Base-by-base conservation (phyloP, 2,888 invertebrate genomes). In the Periphyllus acericola region DNA sequence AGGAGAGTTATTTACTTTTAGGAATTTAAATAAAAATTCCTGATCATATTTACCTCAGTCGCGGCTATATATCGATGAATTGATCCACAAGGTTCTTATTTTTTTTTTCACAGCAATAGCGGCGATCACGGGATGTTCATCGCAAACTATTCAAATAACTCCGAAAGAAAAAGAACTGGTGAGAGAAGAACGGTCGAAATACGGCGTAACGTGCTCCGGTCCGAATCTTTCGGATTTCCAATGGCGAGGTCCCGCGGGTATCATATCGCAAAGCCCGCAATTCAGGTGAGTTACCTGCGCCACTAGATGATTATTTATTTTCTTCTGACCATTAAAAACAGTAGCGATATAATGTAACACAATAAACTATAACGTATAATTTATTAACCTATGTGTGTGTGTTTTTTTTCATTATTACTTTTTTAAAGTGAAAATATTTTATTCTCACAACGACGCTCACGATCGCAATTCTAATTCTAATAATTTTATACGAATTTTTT, bases 151-250 rank as follows among this genome's bases (percentile, higher is more conserved):
- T 36, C 74, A 87, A 19, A 80, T 87, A 14, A 81, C 80, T 6
- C 87, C 87, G 2, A 60, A 80, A 40, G 80, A 81, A 9, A 66
- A 21, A 40, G 87, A 87, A 81, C 87, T 80, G 9, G 87, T 87
- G 1, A 78, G 87, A 46, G 87, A 87, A 60, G 87, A 80, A 80
- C 80, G 25, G 11, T 81, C 87, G 19, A 87, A 87, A 32, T 87
- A 87, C 11, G 87, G 87, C 8, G 87, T 87, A 6, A 81, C 87
- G 19, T 87, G 87, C 40, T n/a, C 74, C 66, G 87, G 87, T n/a
- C 80, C 80, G 11, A 81, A 80, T 60, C 74, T 80, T 25, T n/a
- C 17, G 4, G 87, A 80, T 6, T 87, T 81, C 25, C 79, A 87
- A 60, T 87, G 87, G 87, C 87, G 87, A 0, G 87, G 87, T 17